Conservation (phyloP, 2,113 vertebrate genomes). For the Mustelus asterias region DNA sequence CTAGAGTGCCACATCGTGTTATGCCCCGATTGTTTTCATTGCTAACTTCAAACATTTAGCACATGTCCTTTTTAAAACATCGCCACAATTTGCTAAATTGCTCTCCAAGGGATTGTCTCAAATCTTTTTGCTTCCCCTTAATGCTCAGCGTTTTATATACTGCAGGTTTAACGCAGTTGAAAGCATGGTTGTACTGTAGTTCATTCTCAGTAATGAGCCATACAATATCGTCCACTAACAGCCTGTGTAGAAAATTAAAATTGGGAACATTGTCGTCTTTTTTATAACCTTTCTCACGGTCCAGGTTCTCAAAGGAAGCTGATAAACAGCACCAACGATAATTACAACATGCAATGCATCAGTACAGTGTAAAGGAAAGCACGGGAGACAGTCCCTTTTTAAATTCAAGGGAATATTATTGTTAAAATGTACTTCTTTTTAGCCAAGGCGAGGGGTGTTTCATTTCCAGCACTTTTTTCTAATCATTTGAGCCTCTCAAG, state of each 20-base stretch:
- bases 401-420: background rate
- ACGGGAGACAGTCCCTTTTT: too few species aligned
- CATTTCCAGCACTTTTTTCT: background rate
- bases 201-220: background rate
- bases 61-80: background rate
- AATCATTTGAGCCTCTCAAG: background rate
- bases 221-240: background rate
- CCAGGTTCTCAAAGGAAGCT: background rate
- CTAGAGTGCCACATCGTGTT: slow-evolving; percentile 25
- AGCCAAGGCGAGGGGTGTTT: background rate
- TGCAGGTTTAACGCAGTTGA: slow-evolving; percentile 5
- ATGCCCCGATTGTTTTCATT: slow-evolving; percentile 6
- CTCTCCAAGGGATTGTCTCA: slow-evolving; percentile 17
- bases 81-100: background rate
- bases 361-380: background rate
- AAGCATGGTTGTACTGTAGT: background rate
- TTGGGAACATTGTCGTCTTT: background rate
- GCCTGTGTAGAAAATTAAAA: background rate
- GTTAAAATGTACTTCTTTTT: background rate
- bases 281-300: background rate
- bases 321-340: background rate
- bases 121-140: background rate
- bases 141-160: background rate
- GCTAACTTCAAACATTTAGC: background rate
- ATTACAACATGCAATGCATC: background rate